These are phyloP conservation scores for Paradoxurus hermaphroditus DNA, from an alignment of 2,113 vertebrate genomes.

Conservation along the genomic window DNA sequence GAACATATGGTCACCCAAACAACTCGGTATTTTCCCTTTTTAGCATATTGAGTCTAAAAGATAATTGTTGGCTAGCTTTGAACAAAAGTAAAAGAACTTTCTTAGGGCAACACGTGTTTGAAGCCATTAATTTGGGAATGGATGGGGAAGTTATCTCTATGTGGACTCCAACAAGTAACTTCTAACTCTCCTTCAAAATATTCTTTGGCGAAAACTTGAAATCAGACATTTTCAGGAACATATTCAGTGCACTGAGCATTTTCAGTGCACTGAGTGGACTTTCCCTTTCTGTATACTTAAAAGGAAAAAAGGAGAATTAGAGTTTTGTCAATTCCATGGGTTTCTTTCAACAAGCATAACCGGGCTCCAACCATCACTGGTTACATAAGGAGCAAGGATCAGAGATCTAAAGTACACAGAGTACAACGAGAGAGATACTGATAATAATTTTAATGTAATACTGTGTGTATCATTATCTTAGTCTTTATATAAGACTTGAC, in stretches of 20 bases:
- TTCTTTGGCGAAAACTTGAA: not conserved
- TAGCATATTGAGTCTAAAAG: conserved; percentile 32
- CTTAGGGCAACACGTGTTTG: not conserved
- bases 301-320: not conserved
- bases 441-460: not conserved
- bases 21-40: conserved; percentile 19
- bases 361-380: not conserved
- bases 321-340: not conserved
- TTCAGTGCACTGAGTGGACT: not conserved
- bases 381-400: not conserved
- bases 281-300: not conserved
- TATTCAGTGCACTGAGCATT: not conserved
- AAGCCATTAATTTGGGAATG: not conserved
- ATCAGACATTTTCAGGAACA: not conserved
- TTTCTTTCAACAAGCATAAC: not conserved
- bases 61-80: conserved; percentile 10
- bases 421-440: not conserved
- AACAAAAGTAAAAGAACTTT: conserved; percentile 33
- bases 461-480: not conserved
- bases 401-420: not conserved
- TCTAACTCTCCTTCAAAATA: not conserved
- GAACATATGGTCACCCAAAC: not conserved
- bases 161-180: not conserved
- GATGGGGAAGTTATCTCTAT: not conserved
- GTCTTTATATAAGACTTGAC: not conserved